Evolutionary conservation across 1,140 invertebrate genomes (phyloP), one percentile per base, ranked within the genome.

Genomic region (Drosophila setifemur): DNA sequence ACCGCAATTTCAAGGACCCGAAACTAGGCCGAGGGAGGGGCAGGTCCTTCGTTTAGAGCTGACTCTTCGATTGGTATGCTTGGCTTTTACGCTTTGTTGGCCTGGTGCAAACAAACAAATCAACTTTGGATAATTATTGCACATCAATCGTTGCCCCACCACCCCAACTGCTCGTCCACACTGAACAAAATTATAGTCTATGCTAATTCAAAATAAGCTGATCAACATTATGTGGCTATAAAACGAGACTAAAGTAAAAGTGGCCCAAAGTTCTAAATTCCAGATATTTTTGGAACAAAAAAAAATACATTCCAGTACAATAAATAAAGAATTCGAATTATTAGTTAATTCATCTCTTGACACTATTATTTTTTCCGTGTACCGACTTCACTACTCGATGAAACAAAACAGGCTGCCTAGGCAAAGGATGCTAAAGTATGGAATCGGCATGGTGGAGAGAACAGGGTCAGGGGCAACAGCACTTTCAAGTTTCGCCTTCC

Each of bases 91-190:
- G 73, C 78, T 83, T 73, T 83, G 78, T 68, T 72, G 74, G 81
- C 35, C 71, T 70, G 53, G 69, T 85, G 73, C 81, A 88, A 88
- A 81, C 86, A 88, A 88, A 88, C 79, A 88, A 88, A 88, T 85
- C 85, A 88, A 88, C 85, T 88, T 88, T 85, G 79, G 86, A 88
- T 88, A 88, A 88, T 85, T 85, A 88, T 88, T 88, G 85, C 73
- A 85, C 76, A 88, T 88, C 86, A 86, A 81, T 88, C 79, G 76
- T 75, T 47, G 53, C 60, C 44, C 23, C 52, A 16, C 33, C 33
- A 37, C 33, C 33, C 16, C 33, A 18, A 37, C 14, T 19, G 16
- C 40, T n/a, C 18, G 18, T 35, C 23, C 12, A 11, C 57, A 57
- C 45, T 47, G 3, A 12, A 45, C n/a, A n/a, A n/a, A n/a, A n/a